phyloP scores from a whole-genome alignment of 2,888 invertebrate genomes.

The Odontocolon sp. region DNA sequence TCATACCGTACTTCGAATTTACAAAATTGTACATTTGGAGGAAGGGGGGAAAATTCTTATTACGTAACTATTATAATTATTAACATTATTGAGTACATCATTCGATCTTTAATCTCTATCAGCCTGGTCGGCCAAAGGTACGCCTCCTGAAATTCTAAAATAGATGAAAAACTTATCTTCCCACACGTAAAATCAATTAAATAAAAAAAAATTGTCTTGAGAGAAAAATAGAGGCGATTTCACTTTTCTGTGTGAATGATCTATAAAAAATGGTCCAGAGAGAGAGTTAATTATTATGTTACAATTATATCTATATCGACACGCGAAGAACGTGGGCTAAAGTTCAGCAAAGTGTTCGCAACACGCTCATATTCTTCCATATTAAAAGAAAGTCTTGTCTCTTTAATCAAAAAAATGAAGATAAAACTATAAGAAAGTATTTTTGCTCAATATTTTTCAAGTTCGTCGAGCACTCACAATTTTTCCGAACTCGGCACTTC shows the following conservation, averaged over 20 bases:
- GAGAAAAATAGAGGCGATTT: no score
- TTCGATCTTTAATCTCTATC: slow-evolving; percentile 25
- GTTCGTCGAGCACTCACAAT: slow-evolving; percentile 58
- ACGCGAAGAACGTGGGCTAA: no score
- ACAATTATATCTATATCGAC: no score
- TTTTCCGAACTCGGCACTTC: slow-evolving; percentile 76
- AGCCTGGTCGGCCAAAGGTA: slow-evolving; percentile 10
- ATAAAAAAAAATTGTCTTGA: no score
- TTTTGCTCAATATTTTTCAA: neutral
- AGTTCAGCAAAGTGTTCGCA: no score
- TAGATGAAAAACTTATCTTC: slow-evolving; percentile 8
- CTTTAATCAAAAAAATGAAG: slow-evolving; percentile 3
- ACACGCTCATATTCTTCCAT: no score
- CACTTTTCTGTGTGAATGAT: no score
- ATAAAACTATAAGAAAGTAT: neutral
- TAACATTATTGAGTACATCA: slow-evolving; percentile 27
- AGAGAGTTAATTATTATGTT: no score
- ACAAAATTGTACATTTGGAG: slow-evolving; percentile 59
- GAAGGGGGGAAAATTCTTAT: slow-evolving; percentile 2
- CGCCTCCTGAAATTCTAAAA: slow-evolving; percentile 5
- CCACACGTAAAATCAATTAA: no score
- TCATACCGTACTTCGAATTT: slow-evolving; percentile 53
- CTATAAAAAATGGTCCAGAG: no score
- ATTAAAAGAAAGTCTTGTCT: neutral
- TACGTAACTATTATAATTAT: no score